Evolutionary conservation across 2,888 invertebrate genomes (phyloP).

Genomic region (Uropetala carovei): DNA sequence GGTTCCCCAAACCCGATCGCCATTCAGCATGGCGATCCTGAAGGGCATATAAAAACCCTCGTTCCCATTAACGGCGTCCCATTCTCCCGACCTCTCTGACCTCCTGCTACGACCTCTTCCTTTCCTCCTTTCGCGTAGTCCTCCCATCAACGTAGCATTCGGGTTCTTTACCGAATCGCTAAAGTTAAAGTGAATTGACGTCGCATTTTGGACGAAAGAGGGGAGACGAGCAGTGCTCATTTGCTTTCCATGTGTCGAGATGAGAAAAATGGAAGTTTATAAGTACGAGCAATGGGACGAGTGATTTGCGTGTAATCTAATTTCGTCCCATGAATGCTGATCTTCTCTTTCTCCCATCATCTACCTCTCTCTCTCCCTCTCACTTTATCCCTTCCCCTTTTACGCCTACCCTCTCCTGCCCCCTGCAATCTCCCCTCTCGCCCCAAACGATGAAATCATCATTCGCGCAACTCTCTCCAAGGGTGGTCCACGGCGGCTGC

Average conservation of each 20-base stretch:
- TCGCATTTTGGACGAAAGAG: neutral
- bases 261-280: slow-evolving; percentile 12
- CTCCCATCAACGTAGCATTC: slow-evolving; percentile 3
- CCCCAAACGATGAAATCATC: slow-evolving; percentile 41
- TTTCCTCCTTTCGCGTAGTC: neutral
- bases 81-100: too few relatives aligned
- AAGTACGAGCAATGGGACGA: neutral
- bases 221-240: too few relatives aligned
- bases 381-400: too few relatives aligned
- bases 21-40: neutral
- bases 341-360: neutral
- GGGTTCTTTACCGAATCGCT: neutral
- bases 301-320: neutral
- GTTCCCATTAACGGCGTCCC: neutral
- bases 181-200: slow-evolving; percentile 12
- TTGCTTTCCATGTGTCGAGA: neutral
- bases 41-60: neutral
- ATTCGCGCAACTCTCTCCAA: neutral
- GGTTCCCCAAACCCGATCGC: neutral
- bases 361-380: neutral
- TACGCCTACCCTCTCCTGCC: neutral
- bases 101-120: neutral
- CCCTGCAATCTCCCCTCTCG: too few relatives aligned
- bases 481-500: neutral
- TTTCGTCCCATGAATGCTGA: neutral